Evolutionary conservation across 2,888 invertebrate species (phyloP), one percentile per base, ranked within the genome.

Genomic region (Euzophera pinguis): DNA sequence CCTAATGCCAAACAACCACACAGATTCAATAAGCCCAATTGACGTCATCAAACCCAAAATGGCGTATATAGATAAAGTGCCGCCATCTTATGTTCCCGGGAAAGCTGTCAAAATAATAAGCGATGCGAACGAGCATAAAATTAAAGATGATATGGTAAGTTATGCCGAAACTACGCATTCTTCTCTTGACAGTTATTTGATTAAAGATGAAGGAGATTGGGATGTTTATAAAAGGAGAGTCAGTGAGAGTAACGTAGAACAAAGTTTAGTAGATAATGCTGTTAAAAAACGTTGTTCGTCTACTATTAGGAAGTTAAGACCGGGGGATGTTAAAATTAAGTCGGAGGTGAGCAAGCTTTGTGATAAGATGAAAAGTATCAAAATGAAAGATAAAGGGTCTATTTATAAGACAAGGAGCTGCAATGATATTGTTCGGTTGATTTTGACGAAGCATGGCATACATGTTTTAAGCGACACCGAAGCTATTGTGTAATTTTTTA

Each of bases 381-480:
- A 88, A 53, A 35, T 90, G 37, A 88, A 85, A 49, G 89, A 89
- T 16, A 72, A 58, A 37, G 74, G 75, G 5, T 67, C 74, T 13
- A 84, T 79, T 41, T 90, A 83, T 60, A 86, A 84, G 58, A 90
- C 90, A 3, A 70, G 90, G 9, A 90, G 87, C 62, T 91, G 91
- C 62, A 90, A 91, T 47, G 93, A 93, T 64, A 92, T 93, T 39
- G 94, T 95, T 7, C 92, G 94, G 69, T 92, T 95, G 82, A 94
- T 95, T 67, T 88, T 95, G 62, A 94, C 94, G 1, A 94, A 95
- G 74, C 95, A 95, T 70, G 95, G 95, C 1, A 95, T 95, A 62
- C 93, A 94, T 78, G 94, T 95, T 49, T 94, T 95, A 43, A 95
- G 95, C 65, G 95, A 95, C 69, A 94, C 94, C 12, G 95, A 95